Base-by-base conservation (phyloP, 2,113 vertebrate genomes). In the Corythornis cristatus region DNA sequence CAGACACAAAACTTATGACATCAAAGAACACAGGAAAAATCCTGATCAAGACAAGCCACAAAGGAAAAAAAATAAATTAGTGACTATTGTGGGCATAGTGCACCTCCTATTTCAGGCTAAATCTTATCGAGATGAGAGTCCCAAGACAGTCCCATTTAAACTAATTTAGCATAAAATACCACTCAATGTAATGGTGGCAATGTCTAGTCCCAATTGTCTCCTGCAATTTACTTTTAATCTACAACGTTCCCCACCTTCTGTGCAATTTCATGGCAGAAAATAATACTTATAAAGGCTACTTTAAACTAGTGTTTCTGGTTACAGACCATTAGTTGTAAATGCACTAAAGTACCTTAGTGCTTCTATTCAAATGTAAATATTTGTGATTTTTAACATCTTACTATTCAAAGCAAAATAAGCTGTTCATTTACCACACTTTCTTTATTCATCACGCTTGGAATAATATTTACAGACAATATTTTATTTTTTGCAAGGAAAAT, bases 371-470 rank as follows among this genome's bases (percentile, higher is more conserved):
- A 92, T 40, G 64, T 73, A 96, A 96, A 75, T 86, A 85, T 61
- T 67, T 86, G 72, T 43, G 10, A 70, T 29, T 93, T 93, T 90
- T 91, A 95, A 90, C 46, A 84, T 40, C 54, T 89, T 85, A 65
- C 78, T 94, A 90, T 91, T 96, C 88, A 95, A 82, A 94, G 61
- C 51, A 89, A 94, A 93, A 93, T 25, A 83, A 89, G 17, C n/a
- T 86, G 88, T 87, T 84, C 9, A 92, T 96, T 83, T 46, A 65
- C 67, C 70, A 80, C 40, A 64, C 26, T 78, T 93, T 37, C 19
- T 92, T 25, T 90, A 89, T 83, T 88, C 50, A 93, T 78, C 92
- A 93, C 82, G 31, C 17, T 95, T 84, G 56, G 78, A 96, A 95
- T 92, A 91, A 83, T 92, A 86, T 91, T 81, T 92, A 75, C 57